Evolutionary conservation across 2,113 vertebrate species (phyloP), one percentile per base, ranked within the genome.

Genomic region (Atrichornis clamosus): DNA sequence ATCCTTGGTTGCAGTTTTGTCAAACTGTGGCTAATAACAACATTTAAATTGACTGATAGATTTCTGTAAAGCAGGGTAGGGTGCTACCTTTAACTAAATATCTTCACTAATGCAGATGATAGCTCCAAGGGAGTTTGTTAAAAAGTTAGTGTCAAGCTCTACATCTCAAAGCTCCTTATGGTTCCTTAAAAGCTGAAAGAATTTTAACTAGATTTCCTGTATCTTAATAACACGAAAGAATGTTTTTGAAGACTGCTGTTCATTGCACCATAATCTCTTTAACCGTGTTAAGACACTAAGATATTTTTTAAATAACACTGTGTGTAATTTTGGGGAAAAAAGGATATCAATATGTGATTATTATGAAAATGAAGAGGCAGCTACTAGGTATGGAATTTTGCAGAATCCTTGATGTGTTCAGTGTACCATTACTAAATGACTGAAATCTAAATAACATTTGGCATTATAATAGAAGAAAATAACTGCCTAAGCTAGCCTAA

Each of bases 391-490:
- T 92, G 89, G 97, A 97, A 95, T 97, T 97, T 98, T 98, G 96
- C 94, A 95, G 97, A 97, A 97, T 96, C 62, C 93, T 97, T 97
- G 96, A 97, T 98, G 97, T 97, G 98, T 98, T 98, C 98, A 98
- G 90, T 65, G 95, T 97, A 97, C 95, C 98, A 97, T 98, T 97
- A 97, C 98, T 98, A 98, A 98, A 96, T 98, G 97, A 97, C 98
- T 97, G 96, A 96, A 98, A 97, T 97, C 97, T 98, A 98, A 98
- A 98, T 98, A 98, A 98, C 96, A 97, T 97, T 98, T 98, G 98
- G 98, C 98, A 98, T 98, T 97, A 97, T 97, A 97, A 98, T 98
- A 95, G 96, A 97, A 97, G 88, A 93, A 97, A 98, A 95, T 97
- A 97, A 98, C 96, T 96, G 95, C 95, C 96, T 98, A 97, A 97